These are phyloP conservation scores for Eupelmus urozonus DNA, from an alignment of 2,888 invertebrate species.

Conservation along the genomic window DNA sequence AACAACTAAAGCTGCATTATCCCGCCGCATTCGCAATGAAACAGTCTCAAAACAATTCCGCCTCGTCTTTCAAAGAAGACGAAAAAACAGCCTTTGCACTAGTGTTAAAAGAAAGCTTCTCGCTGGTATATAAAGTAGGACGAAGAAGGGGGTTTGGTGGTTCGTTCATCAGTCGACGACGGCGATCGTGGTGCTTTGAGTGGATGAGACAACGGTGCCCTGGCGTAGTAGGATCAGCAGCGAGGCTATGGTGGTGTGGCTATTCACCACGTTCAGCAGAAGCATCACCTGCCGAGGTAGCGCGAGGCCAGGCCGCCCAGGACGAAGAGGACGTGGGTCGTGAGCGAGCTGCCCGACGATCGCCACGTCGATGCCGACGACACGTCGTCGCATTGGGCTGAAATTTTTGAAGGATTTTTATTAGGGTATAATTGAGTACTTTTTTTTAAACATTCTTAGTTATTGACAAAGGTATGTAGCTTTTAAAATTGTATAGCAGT, in stretches of 20 bases:
- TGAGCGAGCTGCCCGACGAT: slow-evolving; percentile 65
- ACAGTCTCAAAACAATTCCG: slow-evolving; percentile 21
- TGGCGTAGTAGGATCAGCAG: not conserved
- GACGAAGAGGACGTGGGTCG: slow-evolving; percentile 63
- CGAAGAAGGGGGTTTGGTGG: not conserved
- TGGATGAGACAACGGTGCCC: not conserved
- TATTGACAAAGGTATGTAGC: too few species aligned
- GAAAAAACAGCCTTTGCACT: not conserved
- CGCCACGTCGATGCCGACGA: slow-evolving; percentile 71
- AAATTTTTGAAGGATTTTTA: slow-evolving; percentile 54
- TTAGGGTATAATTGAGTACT: too few species aligned
- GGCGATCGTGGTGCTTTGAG: too few species aligned
- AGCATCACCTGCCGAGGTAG: slow-evolving; percentile 73
- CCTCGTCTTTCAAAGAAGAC: not conserved
- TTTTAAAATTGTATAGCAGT: too few species aligned
- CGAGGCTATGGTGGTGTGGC: not conserved
- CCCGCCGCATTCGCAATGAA: slow-evolving; percentile 64
- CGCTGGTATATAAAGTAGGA: not conserved
- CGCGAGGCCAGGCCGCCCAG: slow-evolving; percentile 65
- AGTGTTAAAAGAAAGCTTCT: too few species aligned
- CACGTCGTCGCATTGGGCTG: slow-evolving; percentile 73
- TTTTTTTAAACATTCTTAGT: slow-evolving; percentile 1
- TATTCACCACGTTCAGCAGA: slow-evolving; percentile 36
- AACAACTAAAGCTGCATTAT: slow-evolving; percentile 3
- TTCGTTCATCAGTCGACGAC: not conserved